A percentile compares a stretch with the other conserved stretches of the same genome.
Conservation (phyloP, 1,140 invertebrate genomes). For the Aleiodes sp. region DNA sequence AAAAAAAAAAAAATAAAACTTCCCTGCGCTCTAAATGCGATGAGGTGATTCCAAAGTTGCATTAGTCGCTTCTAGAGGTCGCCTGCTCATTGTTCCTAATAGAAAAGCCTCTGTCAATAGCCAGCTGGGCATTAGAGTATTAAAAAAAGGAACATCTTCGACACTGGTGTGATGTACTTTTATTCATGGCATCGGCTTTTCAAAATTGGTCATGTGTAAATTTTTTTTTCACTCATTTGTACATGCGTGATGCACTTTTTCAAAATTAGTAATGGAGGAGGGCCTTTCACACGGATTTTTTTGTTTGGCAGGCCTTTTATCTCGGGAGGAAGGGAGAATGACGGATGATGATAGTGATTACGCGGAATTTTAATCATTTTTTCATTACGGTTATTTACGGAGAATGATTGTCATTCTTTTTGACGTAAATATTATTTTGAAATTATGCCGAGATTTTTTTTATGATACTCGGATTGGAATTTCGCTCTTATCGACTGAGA, state of each 20-base stretch:
- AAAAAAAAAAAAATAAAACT: no score
- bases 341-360: neutral
- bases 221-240: constrained; percentile 5
- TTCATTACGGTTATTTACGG: no score
- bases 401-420: no score
- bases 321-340: neutral
- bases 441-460: no score
- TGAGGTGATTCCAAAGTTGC: no score
- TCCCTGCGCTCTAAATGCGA: no score
- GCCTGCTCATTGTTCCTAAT: no score
- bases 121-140: constrained; percentile 54
- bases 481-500: no score
- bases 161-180: neutral
- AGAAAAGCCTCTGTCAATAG: no score
- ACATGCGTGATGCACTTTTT: constrained; percentile 44
- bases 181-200: constrained; percentile 35
- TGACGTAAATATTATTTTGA: no score
- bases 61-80: no score
- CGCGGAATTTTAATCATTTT: neutral
- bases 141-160: constrained; percentile 51
- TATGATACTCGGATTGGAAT: no score
- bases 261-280: constrained; percentile 57
- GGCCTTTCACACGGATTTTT: neutral
- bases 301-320: neutral
- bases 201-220: constrained; percentile 54